Base-by-base conservation (phyloP, 64 coral and sea anemone genomes). In the Porites lutea region DNA sequence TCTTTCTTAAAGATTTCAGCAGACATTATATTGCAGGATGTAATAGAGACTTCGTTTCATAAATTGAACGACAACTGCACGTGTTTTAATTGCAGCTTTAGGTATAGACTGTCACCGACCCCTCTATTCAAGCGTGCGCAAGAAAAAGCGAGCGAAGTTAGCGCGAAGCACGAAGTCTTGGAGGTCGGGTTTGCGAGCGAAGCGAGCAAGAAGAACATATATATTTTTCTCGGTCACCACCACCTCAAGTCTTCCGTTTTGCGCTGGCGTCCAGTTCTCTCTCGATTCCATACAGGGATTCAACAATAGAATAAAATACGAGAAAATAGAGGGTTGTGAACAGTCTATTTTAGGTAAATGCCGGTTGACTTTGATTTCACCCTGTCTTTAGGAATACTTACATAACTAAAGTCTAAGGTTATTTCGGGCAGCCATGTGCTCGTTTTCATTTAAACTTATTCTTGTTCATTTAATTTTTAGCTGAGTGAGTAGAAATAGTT, bases 301-400 rank as follows among this genome's bases (percentile, higher is more conserved):
- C 70, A 72, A 44, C 9, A 23, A 44, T 44, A 5, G 59, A 60
- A 47, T 10, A 72, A 72, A 72, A 72, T 14, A 75, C 72, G 44
- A 75, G 44, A 75, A 75, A 75, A 75, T 51, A 48, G 43, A 75
- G 72, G 72, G 72, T 46, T 75, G 48, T 75, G 44, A 75, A 75
- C 72, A 75, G 72, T 75, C 71, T 50, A 75, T 49, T 0, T 37
- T 37, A 37, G 27, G 27, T 37, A 37, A 37, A 0, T 37, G 27
- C 1, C 27, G 27, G 27, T 37, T 37, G 27, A 37, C 27, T 37
- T 37, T 37, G 27, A 37, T 37, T 37, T 37, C 27, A 37, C 27
- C 27, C 27, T 37, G 27, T 37, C 27, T 37, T 0, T 37, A 37
- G 27, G 27, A 37, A 37, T 37, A 37, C 27, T 37, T 37, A 37